Conservation (phyloP, 2,888 invertebrate species). For the Brachypterus glaber region DNA sequence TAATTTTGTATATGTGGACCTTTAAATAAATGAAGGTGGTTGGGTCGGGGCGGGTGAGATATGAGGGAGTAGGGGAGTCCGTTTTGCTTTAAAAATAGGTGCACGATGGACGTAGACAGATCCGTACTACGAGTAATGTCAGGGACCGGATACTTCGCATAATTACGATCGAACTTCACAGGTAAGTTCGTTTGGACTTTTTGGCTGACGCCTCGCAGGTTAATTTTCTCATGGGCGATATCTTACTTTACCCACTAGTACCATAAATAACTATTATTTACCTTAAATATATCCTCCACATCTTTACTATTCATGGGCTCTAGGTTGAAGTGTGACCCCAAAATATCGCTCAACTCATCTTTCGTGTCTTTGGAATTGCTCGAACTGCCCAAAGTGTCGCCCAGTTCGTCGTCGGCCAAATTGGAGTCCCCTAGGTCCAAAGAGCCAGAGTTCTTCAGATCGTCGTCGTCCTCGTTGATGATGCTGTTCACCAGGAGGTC, state of each 20-base stretch:
- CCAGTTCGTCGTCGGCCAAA: slow-evolving; percentile 38
- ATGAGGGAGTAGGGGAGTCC: too few relatives aligned
- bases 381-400: slow-evolving; percentile 33
- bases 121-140: too few relatives aligned
- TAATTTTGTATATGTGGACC: background rate
- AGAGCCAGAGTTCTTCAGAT: slow-evolving; percentile 45
- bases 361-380: slow-evolving; percentile 51
- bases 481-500: slow-evolving; percentile 50
- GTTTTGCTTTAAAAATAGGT: too few relatives aligned
- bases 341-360: slow-evolving; percentile 59
- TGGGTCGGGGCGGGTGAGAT: too few relatives aligned
- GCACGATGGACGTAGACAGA: too few relatives aligned
- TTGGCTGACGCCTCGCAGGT: too few relatives aligned
- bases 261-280: slow-evolving; percentile 22
- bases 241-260: too few relatives aligned
- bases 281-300: slow-evolving; percentile 83
- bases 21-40: too few relatives aligned
- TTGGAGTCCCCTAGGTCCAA: slow-evolving; percentile 40
- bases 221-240: too few relatives aligned
- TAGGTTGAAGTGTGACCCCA: slow-evolving; percentile 61
- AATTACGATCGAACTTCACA: too few relatives aligned
- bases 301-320: slow-evolving; percentile 82
- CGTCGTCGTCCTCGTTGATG: slow-evolving; percentile 53
- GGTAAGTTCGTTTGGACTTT: too few relatives aligned
- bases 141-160: too few relatives aligned